These are phyloP conservation scores for Silvanus unidentatus DNA, from an alignment of 2,888 invertebrate species.

Conservation along the genomic window DNA sequence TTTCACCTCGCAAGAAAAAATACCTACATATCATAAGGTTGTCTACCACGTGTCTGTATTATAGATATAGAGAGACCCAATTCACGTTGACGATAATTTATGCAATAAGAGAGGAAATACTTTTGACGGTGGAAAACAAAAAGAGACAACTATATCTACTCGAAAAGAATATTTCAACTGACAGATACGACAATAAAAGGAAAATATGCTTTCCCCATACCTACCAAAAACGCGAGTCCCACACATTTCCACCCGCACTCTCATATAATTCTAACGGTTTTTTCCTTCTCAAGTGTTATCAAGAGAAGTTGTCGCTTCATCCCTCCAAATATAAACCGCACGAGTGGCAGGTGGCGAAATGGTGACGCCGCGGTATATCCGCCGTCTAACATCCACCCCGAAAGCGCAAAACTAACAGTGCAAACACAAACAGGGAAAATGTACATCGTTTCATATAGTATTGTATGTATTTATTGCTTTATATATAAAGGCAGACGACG, in stretches of 20 bases:
- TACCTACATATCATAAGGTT: too few relatives aligned
- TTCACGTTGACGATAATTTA: too few relatives aligned
- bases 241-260: neutral
- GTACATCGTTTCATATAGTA: constrained; percentile 13
- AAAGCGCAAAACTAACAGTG: neutral
- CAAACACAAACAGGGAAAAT: constrained; percentile 1
- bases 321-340: too few relatives aligned
- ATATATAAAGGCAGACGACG: constrained; percentile 7
- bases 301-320: neutral
- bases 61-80: too few relatives aligned
- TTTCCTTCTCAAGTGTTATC: neutral
- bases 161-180: too few relatives aligned
- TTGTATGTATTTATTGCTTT: constrained; percentile 11
- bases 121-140: too few relatives aligned
- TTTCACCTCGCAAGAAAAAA: too few relatives aligned
- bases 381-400: too few relatives aligned
- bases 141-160: too few relatives aligned
- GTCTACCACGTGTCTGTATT: too few relatives aligned
- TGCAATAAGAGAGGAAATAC: too few relatives aligned
- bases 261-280: constrained; percentile 1
- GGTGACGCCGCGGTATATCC: constrained; percentile 1
- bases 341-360: neutral
- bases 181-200: constrained; percentile 1
- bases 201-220: constrained; percentile 5
- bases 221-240: neutral